These are phyloP conservation scores for Triplophysa bombifrons DNA, from an alignment of 2,797 vertebrate genomes.

Conservation along the genomic window DNA sequence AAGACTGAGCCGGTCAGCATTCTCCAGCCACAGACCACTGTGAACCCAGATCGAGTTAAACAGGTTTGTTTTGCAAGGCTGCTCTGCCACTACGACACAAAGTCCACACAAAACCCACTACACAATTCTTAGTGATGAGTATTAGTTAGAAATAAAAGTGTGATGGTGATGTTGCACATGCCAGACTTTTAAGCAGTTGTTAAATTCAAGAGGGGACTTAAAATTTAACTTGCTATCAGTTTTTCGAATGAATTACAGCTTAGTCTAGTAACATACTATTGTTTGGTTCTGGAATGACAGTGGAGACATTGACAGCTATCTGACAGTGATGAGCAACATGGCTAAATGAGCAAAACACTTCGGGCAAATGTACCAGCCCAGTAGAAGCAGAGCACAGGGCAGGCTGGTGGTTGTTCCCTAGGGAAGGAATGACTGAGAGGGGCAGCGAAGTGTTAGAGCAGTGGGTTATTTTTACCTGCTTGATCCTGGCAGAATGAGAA, in stretches of 20 bases:
- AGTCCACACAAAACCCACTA: slow-evolving; percentile 1
- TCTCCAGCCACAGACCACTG: slow-evolving; percentile 97
- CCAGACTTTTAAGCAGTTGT: not conserved
- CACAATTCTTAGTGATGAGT: not conserved
- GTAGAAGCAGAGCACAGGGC: slow-evolving; percentile 47
- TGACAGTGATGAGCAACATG: slow-evolving; percentile 24
- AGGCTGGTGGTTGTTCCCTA: slow-evolving; percentile 61
- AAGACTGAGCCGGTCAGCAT: slow-evolving; percentile 99
- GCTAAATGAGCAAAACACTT: slow-evolving; percentile 6
- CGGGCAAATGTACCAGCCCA: slow-evolving; percentile 12
- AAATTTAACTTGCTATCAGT: not conserved
- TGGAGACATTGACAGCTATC: slow-evolving; percentile 14
- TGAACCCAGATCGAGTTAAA: slow-evolving; percentile 98
- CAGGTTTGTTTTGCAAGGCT: slow-evolving; percentile 82
- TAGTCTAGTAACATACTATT: not conserved
- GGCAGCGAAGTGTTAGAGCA: slow-evolving; percentile 77
- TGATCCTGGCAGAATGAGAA: slow-evolving; percentile 68
- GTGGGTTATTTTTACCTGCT: slow-evolving; percentile 79
- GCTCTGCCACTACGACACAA: not conserved
- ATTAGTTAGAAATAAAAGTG: not conserved
- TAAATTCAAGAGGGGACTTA: not conserved
- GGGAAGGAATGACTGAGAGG: slow-evolving; percentile 66
- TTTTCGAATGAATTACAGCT: not conserved
- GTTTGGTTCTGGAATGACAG: slow-evolving; percentile 2
- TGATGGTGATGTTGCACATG: not conserved